Evolutionary conservation across 2,797 vertebrate genomes (phyloP).

Genomic region (Sebastes nivosus): DNA sequence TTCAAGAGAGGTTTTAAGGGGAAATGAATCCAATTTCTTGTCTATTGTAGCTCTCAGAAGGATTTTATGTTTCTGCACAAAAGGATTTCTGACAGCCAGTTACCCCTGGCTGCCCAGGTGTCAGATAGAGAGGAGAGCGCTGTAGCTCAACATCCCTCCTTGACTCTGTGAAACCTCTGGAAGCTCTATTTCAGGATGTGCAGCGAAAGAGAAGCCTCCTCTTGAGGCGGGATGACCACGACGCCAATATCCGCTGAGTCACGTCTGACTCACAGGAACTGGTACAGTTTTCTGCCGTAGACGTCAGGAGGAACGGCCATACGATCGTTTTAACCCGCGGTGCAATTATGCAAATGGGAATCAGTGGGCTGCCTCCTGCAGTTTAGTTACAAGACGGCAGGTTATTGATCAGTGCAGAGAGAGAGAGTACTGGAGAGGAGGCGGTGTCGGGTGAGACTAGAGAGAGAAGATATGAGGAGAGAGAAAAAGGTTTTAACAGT

Average conservation of each 20-base stretch:
- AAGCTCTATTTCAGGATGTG: slow-evolving; percentile 23
- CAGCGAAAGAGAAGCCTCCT: slow-evolving; percentile 24
- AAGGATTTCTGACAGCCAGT: slow-evolving; percentile 53
- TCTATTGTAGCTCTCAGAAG: slow-evolving; percentile 21
- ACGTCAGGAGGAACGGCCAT: neutral
- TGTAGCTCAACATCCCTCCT: slow-evolving; percentile 24
- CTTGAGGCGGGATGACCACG: slow-evolving; percentile 26
- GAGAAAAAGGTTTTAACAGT: neutral
- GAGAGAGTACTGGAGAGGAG: slow-evolving; percentile 6
- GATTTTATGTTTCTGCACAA: slow-evolving; percentile 47
- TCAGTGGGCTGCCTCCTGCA: slow-evolving; percentile 61
- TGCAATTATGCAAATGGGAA: slow-evolving; percentile 73
- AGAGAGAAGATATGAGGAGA: slow-evolving; percentile 7
- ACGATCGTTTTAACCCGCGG: slow-evolving; percentile 46
- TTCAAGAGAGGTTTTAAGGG: neutral
- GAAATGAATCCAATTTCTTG: neutral
- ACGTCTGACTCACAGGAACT: slow-evolving; percentile 43
- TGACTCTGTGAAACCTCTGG: slow-evolving; percentile 21
- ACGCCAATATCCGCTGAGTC: slow-evolving; percentile 53
- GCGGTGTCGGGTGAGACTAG: slow-evolving; percentile 8
- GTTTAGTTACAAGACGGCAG: slow-evolving; percentile 56
- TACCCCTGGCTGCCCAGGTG: slow-evolving; percentile 39
- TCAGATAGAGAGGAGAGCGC: slow-evolving; percentile 9
- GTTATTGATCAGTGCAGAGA: slow-evolving; percentile 65
- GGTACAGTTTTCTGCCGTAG: slow-evolving; percentile 12